Base-by-base conservation (phyloP, 2,113 vertebrate genomes). In the Synchiropus splendidus region DNA sequence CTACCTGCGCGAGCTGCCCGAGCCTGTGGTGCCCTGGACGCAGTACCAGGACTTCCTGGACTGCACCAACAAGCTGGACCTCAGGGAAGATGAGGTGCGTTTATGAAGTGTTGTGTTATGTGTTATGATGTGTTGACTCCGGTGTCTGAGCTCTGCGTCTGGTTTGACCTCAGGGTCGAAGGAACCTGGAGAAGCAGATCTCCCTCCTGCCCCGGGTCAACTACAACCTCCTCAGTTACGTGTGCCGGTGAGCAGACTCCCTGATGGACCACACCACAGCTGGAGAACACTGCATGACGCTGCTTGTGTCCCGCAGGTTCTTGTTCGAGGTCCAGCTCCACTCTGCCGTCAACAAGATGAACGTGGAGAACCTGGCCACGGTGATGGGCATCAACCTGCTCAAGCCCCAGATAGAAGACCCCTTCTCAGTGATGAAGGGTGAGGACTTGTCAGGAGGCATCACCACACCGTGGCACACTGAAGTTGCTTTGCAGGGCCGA, bases 331-430 rank as follows among this genome's bases (percentile, higher is more conserved):
- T 99, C 40, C 92, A 98, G 61, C 64, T 82, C 40, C 87, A 91
- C 47, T 89, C 88, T 0, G 81, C 67, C 0, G 45, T 94, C 58
- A 99, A 99, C 66, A 99, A 97, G 78, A 99, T 99, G 95, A 93
- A 89, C 0, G 91, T 97, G 77, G 93, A 98, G 40, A 99, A 99
- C 61, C 68, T 99, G 75, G 94, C 94, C 2, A 98, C 92, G 0
- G 95, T 99, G 58, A 92, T 99, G 45, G 95, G 92, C 2, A 92
- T 98, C 54, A 98, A 98, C 73, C 86, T 98, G 55, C 86, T 98
- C 42, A 89, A 89, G 41, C 90, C 94, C 1, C 89, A 88, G 70
- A 72, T 91, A 1, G 92, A 96, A 65, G 94, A 98, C 32, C 93
- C 94, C 17, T 81, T 91, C 51, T 77, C 76, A 27, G 90, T 99